Evolutionary conservation across 35 echinoderm and acorn worm species (phyloP), one percentile per base, ranked within the genome.

Genomic region (Ptychodera flava): DNA sequence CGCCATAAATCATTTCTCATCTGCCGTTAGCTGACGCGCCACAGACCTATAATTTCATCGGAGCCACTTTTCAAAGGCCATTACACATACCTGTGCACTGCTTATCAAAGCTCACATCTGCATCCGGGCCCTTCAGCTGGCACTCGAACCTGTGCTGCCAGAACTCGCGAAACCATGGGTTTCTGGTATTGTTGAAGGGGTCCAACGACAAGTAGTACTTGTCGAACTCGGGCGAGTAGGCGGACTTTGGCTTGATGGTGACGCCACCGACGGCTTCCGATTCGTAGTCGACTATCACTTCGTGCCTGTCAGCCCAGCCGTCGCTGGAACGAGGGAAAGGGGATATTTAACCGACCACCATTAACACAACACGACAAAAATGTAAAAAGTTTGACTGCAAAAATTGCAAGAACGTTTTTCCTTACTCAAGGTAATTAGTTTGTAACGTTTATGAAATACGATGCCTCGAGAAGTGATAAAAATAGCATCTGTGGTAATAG

Each of bases 131-230:
- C 32, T 82, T 83, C 30, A 99, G 45, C 12, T 89, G 77, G 32
- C 96, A 99, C 16, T 94, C 81, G 83, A 99, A 99, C 35, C 89
- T 84, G 32, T 92, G 82, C 88, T 99, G 87, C 96, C 96, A 99
- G 36, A 99, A 99, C 36, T 92, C 93, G n/a, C 96, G 85, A 81
- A 99, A 99, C 96, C 96, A 99, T 0, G 96, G 96, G 34, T 99
- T 99, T 35, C 53, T 75, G 1, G 83, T 88, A 79, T 90, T 88
- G 38, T 92, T 88, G 0, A 85, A 45, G 22, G 96, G 96, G 38
- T 89, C 37, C 6, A 90, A 78, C 33, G 33, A 52, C 30, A 94
- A 92, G 78, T 92, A 99, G 38, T 99, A 91, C 29, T 84, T 35
- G 31, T 99, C 93, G 75, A 99, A 99, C 76, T 94, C 90, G 1